A percentile compares a stretch with the other conserved stretches of the same genome.
Conservation (phyloP, 2,113 vertebrate genomes). For the Cynopterus brachyotis region DNA sequence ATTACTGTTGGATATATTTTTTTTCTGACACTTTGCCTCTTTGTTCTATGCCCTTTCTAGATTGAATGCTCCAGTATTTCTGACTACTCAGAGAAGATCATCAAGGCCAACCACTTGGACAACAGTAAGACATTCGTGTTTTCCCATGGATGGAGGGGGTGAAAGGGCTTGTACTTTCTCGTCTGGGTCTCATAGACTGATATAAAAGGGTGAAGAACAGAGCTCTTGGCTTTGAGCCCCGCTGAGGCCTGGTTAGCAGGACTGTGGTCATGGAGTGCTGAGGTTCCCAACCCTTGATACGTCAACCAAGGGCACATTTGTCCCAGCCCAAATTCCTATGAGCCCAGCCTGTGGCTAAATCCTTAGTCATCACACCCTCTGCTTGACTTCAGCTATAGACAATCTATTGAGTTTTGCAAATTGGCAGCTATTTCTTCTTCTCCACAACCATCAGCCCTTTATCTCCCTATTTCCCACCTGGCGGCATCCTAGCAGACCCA, state of each 20-base stretch:
- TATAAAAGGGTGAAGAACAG: not conserved
- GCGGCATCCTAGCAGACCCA: not conserved
- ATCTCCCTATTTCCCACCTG: no score
- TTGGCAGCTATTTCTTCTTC: not conserved
- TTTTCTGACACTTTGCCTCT: not conserved
- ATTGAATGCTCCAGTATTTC: constrained; percentile 99
- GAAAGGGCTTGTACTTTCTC: not conserved
- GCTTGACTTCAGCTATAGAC: not conserved
- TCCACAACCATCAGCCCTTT: fast-evolving
- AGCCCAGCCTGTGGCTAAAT: not conserved
- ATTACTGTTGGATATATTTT: no score
- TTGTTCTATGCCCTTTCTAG: constrained; percentile 81
- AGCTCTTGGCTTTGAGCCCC: not conserved
- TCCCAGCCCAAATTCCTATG: not conserved
- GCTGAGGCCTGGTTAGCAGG: not conserved
- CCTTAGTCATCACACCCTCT: not conserved
- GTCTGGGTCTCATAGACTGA: not conserved
- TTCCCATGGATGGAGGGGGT: constrained; percentile 31
- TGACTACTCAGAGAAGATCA: constrained; percentile 98
- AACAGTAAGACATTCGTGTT: constrained; percentile 88
- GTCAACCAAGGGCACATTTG: not conserved
- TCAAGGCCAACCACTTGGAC: constrained; percentile 98
- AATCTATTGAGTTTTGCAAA: not conserved
- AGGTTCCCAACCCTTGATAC: not conserved
- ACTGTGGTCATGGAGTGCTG: no score